A percentile compares a stretch with the other conserved stretches of the same genome.
These are phyloP conservation scores for Anolis carolinensis DNA, from an alignment of 2,113 vertebrate species.

Conservation along the genomic window DNA sequence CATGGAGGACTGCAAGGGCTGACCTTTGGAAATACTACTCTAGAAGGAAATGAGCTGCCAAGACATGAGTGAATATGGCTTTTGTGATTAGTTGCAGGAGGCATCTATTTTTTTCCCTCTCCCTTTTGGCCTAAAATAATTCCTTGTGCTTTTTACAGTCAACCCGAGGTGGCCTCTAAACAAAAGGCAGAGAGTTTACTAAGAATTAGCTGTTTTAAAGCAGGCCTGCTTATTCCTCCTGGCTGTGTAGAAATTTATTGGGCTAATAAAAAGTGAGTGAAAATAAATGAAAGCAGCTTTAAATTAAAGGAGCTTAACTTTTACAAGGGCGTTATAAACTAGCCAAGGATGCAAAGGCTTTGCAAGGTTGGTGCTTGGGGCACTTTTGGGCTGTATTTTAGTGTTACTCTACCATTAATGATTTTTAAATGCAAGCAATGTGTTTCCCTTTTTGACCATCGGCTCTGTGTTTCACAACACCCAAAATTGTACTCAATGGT, in stretches of 20 bases:
- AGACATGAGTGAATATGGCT: not conserved
- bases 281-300: conserved; percentile 70
- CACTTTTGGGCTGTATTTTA: conserved; percentile 56
- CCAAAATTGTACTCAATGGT: conserved; percentile 58
- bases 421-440: conserved; percentile 67
- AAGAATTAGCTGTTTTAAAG: conserved; percentile 45
- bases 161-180: conserved; percentile 21
- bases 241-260: conserved; percentile 55
- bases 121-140: not conserved
- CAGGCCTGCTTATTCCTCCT: conserved; percentile 52
- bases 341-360: conserved; percentile 53
- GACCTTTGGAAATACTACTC: not conserved
- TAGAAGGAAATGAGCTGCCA: not conserved
- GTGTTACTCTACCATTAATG: conserved; percentile 61
- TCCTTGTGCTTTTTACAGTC: conserved; percentile 12
- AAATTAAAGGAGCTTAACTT: conserved; percentile 68
- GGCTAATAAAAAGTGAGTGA: conserved; percentile 65
- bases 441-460: conserved; percentile 42
- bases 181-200: conserved; percentile 38
- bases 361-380: conserved; percentile 47
- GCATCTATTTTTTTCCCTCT: not conserved
- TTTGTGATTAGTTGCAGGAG: not conserved
- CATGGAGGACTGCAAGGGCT: not conserved
- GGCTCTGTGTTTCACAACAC: conserved; percentile 62
- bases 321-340: conserved; percentile 58